Evolutionary conservation across 2,113 vertebrate genomes (phyloP).

Genomic region (Corythaixoides concolor): DNA sequence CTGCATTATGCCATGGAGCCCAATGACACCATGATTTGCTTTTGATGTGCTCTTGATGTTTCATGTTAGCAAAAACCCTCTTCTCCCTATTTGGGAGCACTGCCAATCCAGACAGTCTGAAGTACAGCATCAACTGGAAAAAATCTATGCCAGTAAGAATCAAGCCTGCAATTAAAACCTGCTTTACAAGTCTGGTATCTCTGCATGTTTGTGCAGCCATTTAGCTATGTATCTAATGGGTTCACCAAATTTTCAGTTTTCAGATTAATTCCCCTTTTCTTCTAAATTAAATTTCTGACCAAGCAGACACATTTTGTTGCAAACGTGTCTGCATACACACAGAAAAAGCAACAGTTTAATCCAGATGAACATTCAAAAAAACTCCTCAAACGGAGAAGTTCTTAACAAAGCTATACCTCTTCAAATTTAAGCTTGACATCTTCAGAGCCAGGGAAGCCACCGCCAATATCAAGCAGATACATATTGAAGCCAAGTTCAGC

Average conservation of each 20-base stretch:
- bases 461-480: constrained; percentile 94
- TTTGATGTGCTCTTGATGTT: no score
- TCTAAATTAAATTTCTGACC: background rate
- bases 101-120: background rate
- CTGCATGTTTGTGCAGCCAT: background rate
- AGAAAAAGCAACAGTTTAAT: background rate
- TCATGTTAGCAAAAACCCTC: fast-evolving
- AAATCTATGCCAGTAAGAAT: background rate
- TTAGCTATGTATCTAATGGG: background rate
- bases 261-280: background rate
- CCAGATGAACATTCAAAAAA: background rate
- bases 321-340: background rate
- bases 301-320: background rate
- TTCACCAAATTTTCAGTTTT: background rate
- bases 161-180: background rate
- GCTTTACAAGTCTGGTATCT: background rate
- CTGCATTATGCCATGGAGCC: background rate
- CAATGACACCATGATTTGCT: background rate
- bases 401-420: constrained; percentile 79
- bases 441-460: constrained; percentile 97
- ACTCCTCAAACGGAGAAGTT: background rate
- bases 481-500: constrained; percentile 90
- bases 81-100: background rate
- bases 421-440: constrained; percentile 94
- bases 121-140: background rate